These are phyloP conservation scores for Aleiodes sp. DNA, from an alignment of 1,140 invertebrate species.

Conservation along the genomic window DNA sequence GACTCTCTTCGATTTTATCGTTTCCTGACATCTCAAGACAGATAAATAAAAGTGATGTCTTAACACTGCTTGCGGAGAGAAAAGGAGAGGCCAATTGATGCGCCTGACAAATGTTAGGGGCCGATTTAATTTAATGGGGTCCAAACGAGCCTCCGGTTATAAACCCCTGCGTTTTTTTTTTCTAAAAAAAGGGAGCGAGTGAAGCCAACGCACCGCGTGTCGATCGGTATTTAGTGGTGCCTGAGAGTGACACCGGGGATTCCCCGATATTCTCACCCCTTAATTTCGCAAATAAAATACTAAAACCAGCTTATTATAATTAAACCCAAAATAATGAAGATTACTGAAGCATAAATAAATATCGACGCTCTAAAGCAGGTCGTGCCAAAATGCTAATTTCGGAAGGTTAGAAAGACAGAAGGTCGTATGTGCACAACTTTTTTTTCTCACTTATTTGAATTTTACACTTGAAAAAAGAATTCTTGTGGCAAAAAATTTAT, in stretches of 20 bases:
- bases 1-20: neutral
- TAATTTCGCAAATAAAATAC: neutral
- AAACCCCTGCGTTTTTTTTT: neutral
- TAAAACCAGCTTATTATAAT: neutral
- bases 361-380: too few species aligned
- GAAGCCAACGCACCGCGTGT: constrained; percentile 40
- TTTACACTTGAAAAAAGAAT: too few species aligned
- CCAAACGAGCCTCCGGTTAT: constrained; percentile 25
- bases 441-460: too few species aligned
- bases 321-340: too few species aligned
- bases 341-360: too few species aligned
- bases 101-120: constrained; percentile 49
- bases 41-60: neutral
- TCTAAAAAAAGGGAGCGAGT: constrained; percentile 44
- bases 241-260: constrained; percentile 58
- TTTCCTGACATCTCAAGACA: neutral
- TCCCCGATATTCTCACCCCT: neutral
- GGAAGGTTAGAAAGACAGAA: too few species aligned
- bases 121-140: constrained; percentile 62
- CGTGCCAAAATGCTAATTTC: too few species aligned
- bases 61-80: neutral
- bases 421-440: too few species aligned
- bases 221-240: constrained; percentile 63
- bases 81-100: neutral
- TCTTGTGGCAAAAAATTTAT: too few species aligned